These are phyloP conservation scores for Drosophila bipectinata DNA, from an alignment of 1,140 invertebrate species.

Conservation along the genomic window DNA sequence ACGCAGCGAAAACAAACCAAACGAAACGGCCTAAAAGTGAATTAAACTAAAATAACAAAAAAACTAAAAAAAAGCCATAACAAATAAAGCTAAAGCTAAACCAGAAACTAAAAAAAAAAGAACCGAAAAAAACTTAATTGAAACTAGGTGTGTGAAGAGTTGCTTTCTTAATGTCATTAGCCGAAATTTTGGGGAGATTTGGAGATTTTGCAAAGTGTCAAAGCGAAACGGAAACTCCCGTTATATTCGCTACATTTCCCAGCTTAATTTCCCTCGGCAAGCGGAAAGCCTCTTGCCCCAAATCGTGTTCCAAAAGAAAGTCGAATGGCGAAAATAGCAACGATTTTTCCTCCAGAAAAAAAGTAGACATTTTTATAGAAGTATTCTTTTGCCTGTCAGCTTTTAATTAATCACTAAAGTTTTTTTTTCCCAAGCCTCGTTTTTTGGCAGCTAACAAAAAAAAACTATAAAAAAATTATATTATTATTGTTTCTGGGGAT, in stretches of 20 bases:
- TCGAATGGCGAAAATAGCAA: slow-evolving; percentile 3
- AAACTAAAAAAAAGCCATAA: slow-evolving; percentile 8
- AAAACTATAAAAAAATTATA: not conserved
- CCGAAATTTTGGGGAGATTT: slow-evolving; percentile 16
- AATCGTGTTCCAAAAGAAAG: slow-evolving; percentile 20
- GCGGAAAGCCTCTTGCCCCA: slow-evolving; percentile 4
- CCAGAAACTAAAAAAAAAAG: slow-evolving; percentile 31
- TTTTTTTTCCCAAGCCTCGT: slow-evolving; percentile 36
- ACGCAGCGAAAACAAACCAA: slow-evolving; percentile 36
- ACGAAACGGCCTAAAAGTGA: slow-evolving; percentile 44
- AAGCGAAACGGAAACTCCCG: slow-evolving; percentile 65
- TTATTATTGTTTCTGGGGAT: slow-evolving; percentile 24
- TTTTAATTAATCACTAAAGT: slow-evolving; percentile 53
- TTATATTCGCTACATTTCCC: slow-evolving; percentile 61
- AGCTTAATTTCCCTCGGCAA: slow-evolving; percentile 38
- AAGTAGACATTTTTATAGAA: slow-evolving; percentile 12
- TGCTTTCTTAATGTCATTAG: slow-evolving; percentile 62
- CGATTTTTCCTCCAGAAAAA: not conserved
- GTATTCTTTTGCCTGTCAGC: slow-evolving; percentile 16
- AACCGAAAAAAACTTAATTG: slow-evolving; percentile 22
- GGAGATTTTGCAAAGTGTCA: slow-evolving; percentile 59
- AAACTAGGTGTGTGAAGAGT: slow-evolving; percentile 23
- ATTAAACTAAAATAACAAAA: slow-evolving; percentile 22
- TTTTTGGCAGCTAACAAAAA: slow-evolving; percentile 31
- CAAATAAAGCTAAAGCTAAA: slow-evolving; percentile 23